These are phyloP conservation scores for Epinotia nisella DNA, from an alignment of 2,888 invertebrate species.

Conservation along the genomic window DNA sequence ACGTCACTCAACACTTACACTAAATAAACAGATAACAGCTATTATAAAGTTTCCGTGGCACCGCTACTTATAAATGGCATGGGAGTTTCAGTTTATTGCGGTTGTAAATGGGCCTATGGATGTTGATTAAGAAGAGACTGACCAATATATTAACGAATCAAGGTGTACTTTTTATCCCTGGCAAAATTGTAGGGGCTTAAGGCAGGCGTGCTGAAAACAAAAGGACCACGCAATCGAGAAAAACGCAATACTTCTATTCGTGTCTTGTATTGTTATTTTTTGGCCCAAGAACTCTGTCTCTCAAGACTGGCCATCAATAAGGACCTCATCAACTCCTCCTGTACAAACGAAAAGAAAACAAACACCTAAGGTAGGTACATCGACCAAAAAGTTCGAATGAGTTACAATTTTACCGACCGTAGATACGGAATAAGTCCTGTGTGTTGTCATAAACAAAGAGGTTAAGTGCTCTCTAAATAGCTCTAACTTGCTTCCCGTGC, in stretches of 20 bases:
- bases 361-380: not conserved
- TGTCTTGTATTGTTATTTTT: too few species aligned
- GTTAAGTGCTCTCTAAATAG: conserved; percentile 71
- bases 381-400: conserved; percentile 23
- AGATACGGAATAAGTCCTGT: conserved; percentile 64
- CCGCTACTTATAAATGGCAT: conserved; percentile 7
- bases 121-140: too few species aligned
- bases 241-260: too few species aligned
- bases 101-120: not conserved
- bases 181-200: too few species aligned
- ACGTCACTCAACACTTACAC: conserved; percentile 28
- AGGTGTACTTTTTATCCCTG: too few species aligned
- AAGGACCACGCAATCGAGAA: too few species aligned
- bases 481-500: conserved; percentile 59
- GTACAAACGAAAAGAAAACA: not conserved
- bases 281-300: too few species aligned
- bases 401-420: conserved; percentile 43
- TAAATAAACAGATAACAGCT: conserved; percentile 28
- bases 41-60: conserved; percentile 33
- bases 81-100: conserved; percentile 12
- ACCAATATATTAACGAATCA: too few species aligned
- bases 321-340: not conserved
- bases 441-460: conserved; percentile 70
- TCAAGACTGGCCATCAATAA: not conserved
- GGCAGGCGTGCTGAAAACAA: too few species aligned